These are phyloP conservation scores for Pararge aegeria DNA, from an alignment of 1,140 invertebrate genomes.

Conservation along the genomic window DNA sequence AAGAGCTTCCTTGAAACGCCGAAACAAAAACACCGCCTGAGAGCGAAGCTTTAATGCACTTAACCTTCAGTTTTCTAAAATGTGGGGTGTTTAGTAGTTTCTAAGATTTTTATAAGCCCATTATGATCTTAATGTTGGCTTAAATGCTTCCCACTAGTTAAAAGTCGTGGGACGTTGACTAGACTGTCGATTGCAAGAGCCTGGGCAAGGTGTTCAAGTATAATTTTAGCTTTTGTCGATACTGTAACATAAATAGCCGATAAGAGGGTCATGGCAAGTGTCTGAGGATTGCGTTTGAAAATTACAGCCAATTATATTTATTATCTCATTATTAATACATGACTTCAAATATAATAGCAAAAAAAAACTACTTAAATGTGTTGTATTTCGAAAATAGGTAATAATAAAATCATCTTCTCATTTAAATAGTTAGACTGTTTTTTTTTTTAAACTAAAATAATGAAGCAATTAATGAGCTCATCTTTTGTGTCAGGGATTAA, in stretches of 20 bases:
- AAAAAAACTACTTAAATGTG: too few species aligned
- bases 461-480: neutral
- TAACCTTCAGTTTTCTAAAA: too few species aligned
- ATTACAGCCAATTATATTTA: slow-evolving; percentile 7
- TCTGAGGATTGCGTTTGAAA: slow-evolving; percentile 1
- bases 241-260: neutral
- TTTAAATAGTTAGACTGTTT: too few species aligned
- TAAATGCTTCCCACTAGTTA: neutral
- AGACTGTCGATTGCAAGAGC: neutral
- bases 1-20: too few species aligned
- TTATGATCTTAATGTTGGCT: neutral
- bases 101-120: too few species aligned
- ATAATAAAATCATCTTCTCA: too few species aligned
- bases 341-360: too few species aligned
- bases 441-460: too few species aligned
- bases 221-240: neutral
- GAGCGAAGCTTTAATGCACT: too few species aligned
- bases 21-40: too few species aligned
- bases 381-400: too few species aligned
- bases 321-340: neutral
- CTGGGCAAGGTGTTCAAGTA: neutral
- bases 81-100: too few species aligned
- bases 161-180: slow-evolving; percentile 2
- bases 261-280: slow-evolving; percentile 9
- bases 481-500: neutral